A percentile compares a stretch with the other conserved stretches of the same genome.
These are phyloP conservation scores for Prunella himalayana DNA, from an alignment of 2,113 vertebrate genomes.

Conservation along the genomic window DNA sequence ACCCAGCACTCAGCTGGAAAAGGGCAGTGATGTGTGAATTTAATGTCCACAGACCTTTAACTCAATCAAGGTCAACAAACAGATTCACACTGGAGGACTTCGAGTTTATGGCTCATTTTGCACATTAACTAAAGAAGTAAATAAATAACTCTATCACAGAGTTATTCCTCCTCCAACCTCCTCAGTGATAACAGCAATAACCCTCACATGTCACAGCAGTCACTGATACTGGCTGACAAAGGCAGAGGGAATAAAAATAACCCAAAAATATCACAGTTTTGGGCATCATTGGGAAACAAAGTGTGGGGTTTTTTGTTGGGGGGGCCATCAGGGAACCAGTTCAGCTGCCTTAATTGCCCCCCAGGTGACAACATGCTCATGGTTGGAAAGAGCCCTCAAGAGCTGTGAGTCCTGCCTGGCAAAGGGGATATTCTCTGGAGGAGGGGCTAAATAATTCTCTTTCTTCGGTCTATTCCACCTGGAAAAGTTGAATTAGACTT, in stretches of 20 bases:
- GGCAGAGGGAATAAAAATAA: not conserved
- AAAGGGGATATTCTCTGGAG: not conserved
- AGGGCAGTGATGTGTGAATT: not conserved
- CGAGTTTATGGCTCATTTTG: not conserved
- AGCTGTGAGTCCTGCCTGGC: rapidly evolving
- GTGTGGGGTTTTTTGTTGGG: not conserved
- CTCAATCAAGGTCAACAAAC: not conserved
- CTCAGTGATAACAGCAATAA: not conserved
- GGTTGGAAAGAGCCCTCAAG: not conserved
- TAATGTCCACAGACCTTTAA: not conserved
- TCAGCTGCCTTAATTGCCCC: not conserved
- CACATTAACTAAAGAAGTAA: not conserved
- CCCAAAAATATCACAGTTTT: not conserved
- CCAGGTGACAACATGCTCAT: not conserved
- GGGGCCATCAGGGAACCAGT: not conserved
- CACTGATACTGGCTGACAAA: not conserved
- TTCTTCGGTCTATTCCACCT: not conserved
- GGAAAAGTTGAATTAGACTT: not conserved
- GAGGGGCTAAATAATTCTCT: not conserved
- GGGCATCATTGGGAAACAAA: not conserved
- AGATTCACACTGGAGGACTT: not conserved
- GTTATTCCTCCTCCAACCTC: not conserved
- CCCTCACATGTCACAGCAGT: not conserved
- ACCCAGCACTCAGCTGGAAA: not conserved
- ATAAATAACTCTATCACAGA: not conserved